A percentile compares a stretch with the other conserved stretches of the same genome.
phyloP scores from a whole-genome alignment of 2,888 invertebrate species.

The Amblyjoppa fuscipennis region DNA sequence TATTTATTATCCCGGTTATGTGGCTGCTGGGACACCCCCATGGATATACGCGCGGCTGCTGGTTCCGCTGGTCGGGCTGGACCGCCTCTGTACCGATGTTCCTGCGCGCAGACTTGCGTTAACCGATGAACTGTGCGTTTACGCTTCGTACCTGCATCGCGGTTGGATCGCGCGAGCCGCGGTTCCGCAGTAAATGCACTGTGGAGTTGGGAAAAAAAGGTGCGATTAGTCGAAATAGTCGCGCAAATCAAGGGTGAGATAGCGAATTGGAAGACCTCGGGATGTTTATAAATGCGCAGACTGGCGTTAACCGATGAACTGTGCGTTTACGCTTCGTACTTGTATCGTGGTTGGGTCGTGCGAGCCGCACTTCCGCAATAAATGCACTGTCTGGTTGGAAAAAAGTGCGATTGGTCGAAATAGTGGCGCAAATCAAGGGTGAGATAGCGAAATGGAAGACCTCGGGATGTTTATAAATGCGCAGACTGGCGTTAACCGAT shows the following conservation, averaged over 20 bases:
- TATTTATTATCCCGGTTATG: conserved; percentile 79
- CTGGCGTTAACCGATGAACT: no score
- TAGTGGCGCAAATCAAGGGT: not conserved
- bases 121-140: conserved; percentile 29
- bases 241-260: not conserved
- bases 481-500: no score
- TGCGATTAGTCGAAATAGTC: not conserved
- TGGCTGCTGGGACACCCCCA: conserved; percentile 64
- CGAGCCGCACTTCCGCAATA: not conserved
- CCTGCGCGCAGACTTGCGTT: conserved; percentile 28
- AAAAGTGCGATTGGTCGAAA: not conserved
- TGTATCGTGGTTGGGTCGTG: no score
- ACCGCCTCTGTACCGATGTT: conserved; percentile 13
- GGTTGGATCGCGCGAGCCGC: conserved; percentile 24
- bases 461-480: not conserved
- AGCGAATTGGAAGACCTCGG: not conserved
- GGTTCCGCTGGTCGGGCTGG: not conserved
- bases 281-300: not conserved
- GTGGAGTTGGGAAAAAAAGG: not conserved
- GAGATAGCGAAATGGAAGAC: not conserved
- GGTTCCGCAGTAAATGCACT: not conserved
- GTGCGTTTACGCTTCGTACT: no score
- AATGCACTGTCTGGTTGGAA: not conserved
- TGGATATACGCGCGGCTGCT: conserved; percentile 52
- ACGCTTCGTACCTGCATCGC: conserved; percentile 6